Conservation (phyloP, 1,140 invertebrate species). For the Cydia amplana region DNA sequence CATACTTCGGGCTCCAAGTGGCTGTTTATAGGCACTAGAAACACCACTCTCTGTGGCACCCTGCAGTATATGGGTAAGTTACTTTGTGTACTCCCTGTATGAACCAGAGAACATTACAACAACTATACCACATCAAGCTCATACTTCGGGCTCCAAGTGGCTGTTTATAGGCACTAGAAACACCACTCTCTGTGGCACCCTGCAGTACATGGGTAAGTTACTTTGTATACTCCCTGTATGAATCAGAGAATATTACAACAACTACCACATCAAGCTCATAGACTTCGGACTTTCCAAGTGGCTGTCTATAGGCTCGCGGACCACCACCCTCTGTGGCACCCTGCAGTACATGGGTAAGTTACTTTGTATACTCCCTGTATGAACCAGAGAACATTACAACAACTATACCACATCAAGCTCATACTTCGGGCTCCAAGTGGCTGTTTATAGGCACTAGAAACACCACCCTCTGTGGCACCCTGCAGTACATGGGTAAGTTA, state of each 20-base stretch:
- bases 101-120: conserved; percentile 93
- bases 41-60: conserved; percentile 76
- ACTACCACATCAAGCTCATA: conserved; percentile 89
- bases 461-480: conserved; percentile 66
- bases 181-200: conserved; percentile 93
- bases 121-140: conserved; percentile 89
- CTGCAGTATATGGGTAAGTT: too few species aligned
- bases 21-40: conserved; percentile 86
- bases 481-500: too few species aligned
- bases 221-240: conserved; percentile 55
- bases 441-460: conserved; percentile 87
- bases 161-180: conserved; percentile 87
- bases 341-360: conserved; percentile 93
- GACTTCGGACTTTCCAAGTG: conserved; percentile 96
- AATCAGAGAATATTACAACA: conserved; percentile 92
- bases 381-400: conserved; percentile 93
- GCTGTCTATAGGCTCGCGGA: conserved; percentile 86
- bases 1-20: conserved; percentile 90
- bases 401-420: conserved; percentile 89
- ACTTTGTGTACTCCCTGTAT: neutral
- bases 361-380: neutral
- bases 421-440: conserved; percentile 91
- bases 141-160: conserved; percentile 98
- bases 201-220: conserved; percentile 92
- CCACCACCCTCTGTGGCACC: conserved; percentile 94